Evolutionary conservation across 2,797 vertebrate species (phyloP), one percentile per base, ranked within the genome.

Genomic region (Pterois miles): DNA sequence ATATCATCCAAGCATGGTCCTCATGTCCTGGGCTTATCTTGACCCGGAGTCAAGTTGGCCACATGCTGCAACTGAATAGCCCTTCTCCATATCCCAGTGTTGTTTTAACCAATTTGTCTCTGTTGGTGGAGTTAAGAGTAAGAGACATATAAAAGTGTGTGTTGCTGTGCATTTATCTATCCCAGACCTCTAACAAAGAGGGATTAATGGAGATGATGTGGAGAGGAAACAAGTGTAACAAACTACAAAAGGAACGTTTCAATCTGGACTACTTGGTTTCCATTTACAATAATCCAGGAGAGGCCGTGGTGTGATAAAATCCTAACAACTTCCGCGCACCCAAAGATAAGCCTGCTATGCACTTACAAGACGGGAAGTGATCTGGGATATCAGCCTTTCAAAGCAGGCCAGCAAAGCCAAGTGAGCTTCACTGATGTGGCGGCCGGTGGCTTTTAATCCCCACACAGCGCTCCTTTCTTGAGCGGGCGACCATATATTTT

Each of bases 361-460:
- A 91, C 88, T 93, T 92, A 93, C 86, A 86, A 87, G 90, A 88
- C 53, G 83, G 92, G 89, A 92, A 92, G 89, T 80, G 92, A 95
- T 94, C 93, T 91, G 89, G 91, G 93, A 92, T 94, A 94, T 95
- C 91, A 92, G 80, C 58, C 88, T 95, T 94, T 94, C 94, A 95
- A 94, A 95, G 93, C 76, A 67, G 82, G 85, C 83, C 88, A 85
- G 81, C 62, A 27, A 88, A 93, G 91, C 91, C 88, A 92, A 93
- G 89, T 80, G 88, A 86, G 87, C 85, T 78, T 93, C 88, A 89
- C 84, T 91, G 93, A 93, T 88, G 88, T 90, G 88, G 86, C 78
- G 74, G 72, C 76, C 60, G 33, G 83, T 76, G 71, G 74, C 85
- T 88, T 90, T 87, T 91, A 91, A 93, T 92, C 92, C 90, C 68